Evolutionary conservation across 1,140 invertebrate species (phyloP).

Genomic region (Grapholita molesta): DNA sequence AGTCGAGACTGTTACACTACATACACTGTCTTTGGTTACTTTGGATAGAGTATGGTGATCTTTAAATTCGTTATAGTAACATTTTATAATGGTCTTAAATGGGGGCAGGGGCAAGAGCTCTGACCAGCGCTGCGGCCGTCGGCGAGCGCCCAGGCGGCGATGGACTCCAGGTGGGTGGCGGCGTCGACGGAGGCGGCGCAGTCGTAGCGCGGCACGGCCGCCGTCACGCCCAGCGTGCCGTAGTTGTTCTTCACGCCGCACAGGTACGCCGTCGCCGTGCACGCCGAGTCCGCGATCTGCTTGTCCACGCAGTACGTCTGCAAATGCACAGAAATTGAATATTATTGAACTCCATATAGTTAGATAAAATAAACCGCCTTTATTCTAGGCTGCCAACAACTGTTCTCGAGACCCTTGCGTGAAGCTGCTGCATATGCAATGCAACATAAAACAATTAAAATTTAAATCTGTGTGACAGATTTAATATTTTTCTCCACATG

Average conservation of each 20-base stretch:
- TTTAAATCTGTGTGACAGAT: too few relatives aligned
- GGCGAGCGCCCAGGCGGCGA: conserved; percentile 86
- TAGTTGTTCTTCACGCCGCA: conserved; percentile 81
- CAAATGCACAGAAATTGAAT: background rate
- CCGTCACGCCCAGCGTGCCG: conserved; percentile 78
- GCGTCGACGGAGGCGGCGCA: conserved; percentile 52
- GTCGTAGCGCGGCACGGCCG: conserved; percentile 51
- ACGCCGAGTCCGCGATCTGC: conserved; percentile 87
- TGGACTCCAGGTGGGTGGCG: conserved; percentile 80
- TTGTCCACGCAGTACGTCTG: conserved; percentile 85
- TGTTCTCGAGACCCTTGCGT: too few relatives aligned
- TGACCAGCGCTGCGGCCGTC: conserved; percentile 75
- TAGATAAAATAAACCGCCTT: background rate
- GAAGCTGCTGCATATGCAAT: too few relatives aligned
- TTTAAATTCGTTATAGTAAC: background rate
- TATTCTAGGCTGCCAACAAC: background rate
- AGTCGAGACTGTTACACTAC: background rate
- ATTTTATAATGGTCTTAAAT: background rate
- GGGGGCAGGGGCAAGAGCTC: background rate
- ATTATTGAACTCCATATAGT: background rate
- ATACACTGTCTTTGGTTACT: too few relatives aligned
- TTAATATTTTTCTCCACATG: too few relatives aligned
- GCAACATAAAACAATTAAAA: too few relatives aligned
- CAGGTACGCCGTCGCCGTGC: conserved; percentile 82
- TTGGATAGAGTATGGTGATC: background rate